Evolutionary conservation across 2,797 vertebrate genomes (phyloP).

Genomic region (Malurus leucopterus): DNA sequence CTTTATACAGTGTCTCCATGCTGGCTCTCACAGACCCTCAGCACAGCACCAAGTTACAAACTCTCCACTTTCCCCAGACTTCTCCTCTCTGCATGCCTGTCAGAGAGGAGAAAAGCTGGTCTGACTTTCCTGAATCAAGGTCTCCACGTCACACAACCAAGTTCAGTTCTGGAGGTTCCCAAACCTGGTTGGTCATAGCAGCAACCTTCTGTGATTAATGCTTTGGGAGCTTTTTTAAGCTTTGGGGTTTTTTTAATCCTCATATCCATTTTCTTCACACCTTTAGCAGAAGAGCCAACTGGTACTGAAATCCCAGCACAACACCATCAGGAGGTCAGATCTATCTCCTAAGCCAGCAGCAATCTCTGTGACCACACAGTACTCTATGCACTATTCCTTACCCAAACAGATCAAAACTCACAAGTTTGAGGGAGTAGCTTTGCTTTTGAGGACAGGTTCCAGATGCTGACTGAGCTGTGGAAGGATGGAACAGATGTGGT

Average conservation of each 20-base stretch:
- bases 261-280: background rate
- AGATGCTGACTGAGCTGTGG: slow-evolving; percentile 53
- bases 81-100: background rate
- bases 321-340: background rate
- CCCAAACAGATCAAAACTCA: slow-evolving; percentile 61
- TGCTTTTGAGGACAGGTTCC: slow-evolving; percentile 60
- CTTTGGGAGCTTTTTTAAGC: background rate
- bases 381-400: background rate
- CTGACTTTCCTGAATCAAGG: background rate
- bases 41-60: background rate
- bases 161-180: background rate
- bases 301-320: background rate
- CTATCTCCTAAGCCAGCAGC: background rate
- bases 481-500: slow-evolving; percentile 42
- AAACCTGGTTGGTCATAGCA: background rate
- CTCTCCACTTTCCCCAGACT: background rate
- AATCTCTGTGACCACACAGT: background rate
- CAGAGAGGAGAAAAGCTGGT: background rate
- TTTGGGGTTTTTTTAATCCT: background rate
- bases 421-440: slow-evolving; percentile 82
- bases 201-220: background rate
- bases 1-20: background rate
- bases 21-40: background rate
- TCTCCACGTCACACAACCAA: background rate
- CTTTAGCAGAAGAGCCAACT: background rate